These are phyloP conservation scores for Deroplatys truncata DNA, from an alignment of 2,888 invertebrate species.

Conservation along the genomic window DNA sequence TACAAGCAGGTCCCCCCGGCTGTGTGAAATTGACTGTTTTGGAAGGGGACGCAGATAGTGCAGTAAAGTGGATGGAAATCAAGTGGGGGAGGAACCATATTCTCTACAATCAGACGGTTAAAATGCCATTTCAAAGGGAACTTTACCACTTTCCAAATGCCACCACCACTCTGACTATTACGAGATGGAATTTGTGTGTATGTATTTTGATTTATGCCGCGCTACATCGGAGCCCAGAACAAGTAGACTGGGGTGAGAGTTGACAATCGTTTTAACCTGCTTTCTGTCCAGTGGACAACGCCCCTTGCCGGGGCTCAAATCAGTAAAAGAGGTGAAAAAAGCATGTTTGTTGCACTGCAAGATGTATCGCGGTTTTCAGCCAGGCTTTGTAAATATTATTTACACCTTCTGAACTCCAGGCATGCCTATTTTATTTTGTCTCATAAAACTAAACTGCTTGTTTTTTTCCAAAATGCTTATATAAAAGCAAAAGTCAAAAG, in stretches of 20 bases:
- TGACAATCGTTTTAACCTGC: background rate
- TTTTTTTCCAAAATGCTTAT: too few species aligned
- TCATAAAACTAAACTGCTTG: too few species aligned
- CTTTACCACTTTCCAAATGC: background rate
- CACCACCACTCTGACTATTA: background rate
- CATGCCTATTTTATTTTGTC: too few species aligned
- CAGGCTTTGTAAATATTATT: too few species aligned
- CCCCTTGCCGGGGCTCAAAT: background rate
- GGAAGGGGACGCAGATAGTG: background rate
- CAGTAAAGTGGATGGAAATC: background rate
- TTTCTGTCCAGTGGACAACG: background rate
- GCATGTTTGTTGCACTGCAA: too few species aligned
- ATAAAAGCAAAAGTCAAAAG: too few species aligned
- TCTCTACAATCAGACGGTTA: constrained; percentile 3
- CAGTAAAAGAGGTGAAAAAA: too few species aligned
- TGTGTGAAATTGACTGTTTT: background rate
- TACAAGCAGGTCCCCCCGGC: background rate
- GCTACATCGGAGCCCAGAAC: background rate
- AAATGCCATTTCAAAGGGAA: background rate
- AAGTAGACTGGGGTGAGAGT: background rate
- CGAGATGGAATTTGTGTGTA: background rate
- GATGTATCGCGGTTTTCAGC: too few species aligned
- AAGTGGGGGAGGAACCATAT: background rate
- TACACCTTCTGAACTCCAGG: too few species aligned
- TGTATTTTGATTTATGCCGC: background rate